Conservation (phyloP, 2,113 vertebrate species). For the Aix galericulata region DNA sequence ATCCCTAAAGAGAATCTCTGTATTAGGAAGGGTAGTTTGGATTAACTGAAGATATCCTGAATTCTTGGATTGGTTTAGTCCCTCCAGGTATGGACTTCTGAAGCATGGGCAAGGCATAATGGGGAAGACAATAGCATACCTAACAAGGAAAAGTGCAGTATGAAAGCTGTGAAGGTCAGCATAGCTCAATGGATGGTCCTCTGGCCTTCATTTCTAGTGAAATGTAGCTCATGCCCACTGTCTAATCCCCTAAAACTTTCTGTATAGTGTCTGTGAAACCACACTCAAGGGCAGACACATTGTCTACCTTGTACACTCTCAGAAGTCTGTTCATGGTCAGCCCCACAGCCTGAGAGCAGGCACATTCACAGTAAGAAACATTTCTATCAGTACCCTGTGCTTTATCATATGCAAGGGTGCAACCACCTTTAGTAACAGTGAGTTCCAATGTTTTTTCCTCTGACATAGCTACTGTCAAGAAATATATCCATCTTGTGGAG, state of each 20-base stretch:
- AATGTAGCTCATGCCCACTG: not conserved
- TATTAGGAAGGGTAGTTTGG: not conserved
- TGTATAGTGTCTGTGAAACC: not conserved
- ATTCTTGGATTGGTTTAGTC: not conserved
- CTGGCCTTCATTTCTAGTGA: not conserved
- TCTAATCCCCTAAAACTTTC: not conserved
- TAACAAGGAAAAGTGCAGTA: not conserved
- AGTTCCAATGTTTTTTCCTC: not conserved
- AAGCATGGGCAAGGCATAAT: not conserved
- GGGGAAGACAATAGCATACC: not conserved
- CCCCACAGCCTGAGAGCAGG: not conserved
- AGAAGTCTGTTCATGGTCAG: not conserved
- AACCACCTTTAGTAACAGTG: not conserved
- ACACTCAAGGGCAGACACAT: not conserved
- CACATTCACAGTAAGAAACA: not conserved
- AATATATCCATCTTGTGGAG: not conserved
- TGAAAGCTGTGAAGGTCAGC: not conserved
- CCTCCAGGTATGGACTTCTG: not conserved
- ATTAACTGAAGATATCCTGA: not conserved
- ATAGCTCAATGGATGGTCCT: accelerated
- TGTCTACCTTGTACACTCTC: not conserved
- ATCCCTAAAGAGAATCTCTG: not conserved
- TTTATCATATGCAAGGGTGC: not conserved
- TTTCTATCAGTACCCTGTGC: not conserved
- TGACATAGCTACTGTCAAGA: not conserved